Percentiles rank a stretch among this genome's conserved stretches.
These are phyloP conservation scores for Euschistus heros DNA, from an alignment of 1,140 invertebrate genomes.

Conservation along the genomic window DNA sequence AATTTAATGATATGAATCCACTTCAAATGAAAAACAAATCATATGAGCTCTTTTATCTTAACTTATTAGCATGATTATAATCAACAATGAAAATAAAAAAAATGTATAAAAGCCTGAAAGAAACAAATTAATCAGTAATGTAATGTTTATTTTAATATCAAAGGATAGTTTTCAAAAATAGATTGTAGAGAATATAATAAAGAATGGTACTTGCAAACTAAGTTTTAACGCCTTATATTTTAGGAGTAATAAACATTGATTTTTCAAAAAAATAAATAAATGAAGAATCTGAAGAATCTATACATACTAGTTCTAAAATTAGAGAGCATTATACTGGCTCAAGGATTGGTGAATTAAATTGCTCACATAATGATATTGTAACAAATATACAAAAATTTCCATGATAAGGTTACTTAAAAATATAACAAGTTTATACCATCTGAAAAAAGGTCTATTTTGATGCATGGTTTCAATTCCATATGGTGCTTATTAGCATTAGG, in stretches of 20 bases:
- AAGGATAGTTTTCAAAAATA: too few species aligned
- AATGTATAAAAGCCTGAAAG: too few species aligned
- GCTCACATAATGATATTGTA: background rate
- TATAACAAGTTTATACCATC: conserved; percentile 2
- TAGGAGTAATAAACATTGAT: background rate
- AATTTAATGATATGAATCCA: too few species aligned
- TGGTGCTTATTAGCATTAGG: background rate
- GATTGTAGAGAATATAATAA: too few species aligned
- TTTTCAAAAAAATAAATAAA: conserved; percentile 4
- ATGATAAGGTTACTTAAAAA: conserved; percentile 9
- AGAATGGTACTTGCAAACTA: background rate
- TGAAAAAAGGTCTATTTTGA: conserved; percentile 3
- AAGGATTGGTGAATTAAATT: background rate
- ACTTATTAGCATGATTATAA: too few species aligned
- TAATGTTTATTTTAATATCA: too few species aligned
- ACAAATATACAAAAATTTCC: conserved; percentile 5
- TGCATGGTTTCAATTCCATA: conserved; percentile 7
- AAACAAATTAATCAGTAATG: too few species aligned
- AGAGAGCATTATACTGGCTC: conserved; percentile 9
- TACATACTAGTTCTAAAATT: conserved; percentile 19
- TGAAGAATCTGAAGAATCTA: background rate
- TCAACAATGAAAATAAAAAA: too few species aligned
- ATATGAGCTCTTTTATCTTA: too few species aligned
- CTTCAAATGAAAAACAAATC: too few species aligned
- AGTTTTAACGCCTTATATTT: background rate